Evolutionary conservation across 2,797 vertebrate genomes (phyloP).

Genomic region (Pteronotus mesoamericanus): DNA sequence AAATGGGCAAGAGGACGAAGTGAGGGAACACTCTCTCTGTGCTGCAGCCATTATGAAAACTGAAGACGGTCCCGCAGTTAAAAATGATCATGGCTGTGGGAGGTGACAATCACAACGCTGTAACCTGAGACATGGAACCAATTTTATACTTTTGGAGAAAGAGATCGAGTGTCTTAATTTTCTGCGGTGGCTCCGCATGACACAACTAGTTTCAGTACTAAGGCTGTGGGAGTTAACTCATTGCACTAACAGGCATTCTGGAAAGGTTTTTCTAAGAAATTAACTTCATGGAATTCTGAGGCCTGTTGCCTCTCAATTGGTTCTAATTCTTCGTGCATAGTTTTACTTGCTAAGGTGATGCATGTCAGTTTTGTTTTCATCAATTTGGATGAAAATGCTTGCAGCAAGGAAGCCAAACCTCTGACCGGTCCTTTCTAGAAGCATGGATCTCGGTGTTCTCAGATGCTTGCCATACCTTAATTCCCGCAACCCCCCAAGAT

Average conservation of each 20-base stretch:
- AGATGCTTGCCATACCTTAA: not conserved
- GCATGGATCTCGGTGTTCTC: not conserved
- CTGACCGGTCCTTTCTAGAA: not conserved
- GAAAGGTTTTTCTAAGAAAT: constrained; percentile 15
- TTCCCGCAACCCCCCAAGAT: not conserved
- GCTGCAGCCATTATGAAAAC: not conserved
- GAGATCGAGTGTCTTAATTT: not conserved
- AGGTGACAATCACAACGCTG: not conserved
- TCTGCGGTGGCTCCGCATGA: not conserved
- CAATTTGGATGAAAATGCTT: not conserved
- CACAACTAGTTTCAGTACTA: not conserved
- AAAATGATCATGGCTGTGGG: not conserved
- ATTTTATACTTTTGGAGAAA: not conserved
- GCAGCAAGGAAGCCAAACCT: not conserved
- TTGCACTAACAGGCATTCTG: not conserved
- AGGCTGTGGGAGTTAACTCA: not conserved
- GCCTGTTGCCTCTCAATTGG: not conserved
- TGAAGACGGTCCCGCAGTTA: not conserved
- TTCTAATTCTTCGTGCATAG: not conserved
- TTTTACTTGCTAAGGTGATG: not conserved
- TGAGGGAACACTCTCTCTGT: not conserved
- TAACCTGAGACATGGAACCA: not conserved
- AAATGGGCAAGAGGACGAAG: not conserved
- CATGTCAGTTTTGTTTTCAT: not conserved
- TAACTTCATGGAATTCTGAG: not conserved